These are phyloP conservation scores for Ctenomys sociabilis DNA, from an alignment of 2,113 vertebrate species.

Conservation along the genomic window DNA sequence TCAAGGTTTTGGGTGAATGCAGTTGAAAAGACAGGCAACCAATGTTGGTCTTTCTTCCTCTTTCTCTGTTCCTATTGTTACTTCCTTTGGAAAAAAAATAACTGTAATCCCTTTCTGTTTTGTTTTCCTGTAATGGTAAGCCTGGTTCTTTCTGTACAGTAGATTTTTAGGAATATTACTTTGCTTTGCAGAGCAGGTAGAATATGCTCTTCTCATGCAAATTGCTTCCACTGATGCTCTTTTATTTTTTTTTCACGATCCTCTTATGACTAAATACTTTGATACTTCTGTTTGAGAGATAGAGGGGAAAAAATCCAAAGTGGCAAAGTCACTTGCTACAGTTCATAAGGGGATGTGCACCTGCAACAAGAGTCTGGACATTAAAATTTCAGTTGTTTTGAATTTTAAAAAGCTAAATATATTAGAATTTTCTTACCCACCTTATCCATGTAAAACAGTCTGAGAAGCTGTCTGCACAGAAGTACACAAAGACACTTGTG, in stretches of 20 bases:
- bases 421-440: neutral
- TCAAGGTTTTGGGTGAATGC: neutral
- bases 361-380: neutral
- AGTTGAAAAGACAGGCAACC: neutral
- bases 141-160: neutral
- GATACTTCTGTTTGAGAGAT: neutral
- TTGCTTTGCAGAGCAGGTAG: neutral
- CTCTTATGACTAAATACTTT: neutral
- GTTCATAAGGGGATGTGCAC: neutral
- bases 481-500: neutral
- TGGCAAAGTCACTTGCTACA: neutral
- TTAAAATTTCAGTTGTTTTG: conserved; percentile 2
- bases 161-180: neutral
- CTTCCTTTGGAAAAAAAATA: neutral
- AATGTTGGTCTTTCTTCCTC: neutral
- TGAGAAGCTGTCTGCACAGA: neutral
- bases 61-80: neutral
- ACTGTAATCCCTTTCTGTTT: neutral
- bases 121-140: neutral
- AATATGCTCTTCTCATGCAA: neutral
- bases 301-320: neutral
- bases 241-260: neutral
- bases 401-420: neutral
- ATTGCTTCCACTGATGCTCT: neutral
- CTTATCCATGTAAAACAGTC: neutral